Conservation (phyloP, 2,113 vertebrate species). For the Odontesthes bonariensis region DNA sequence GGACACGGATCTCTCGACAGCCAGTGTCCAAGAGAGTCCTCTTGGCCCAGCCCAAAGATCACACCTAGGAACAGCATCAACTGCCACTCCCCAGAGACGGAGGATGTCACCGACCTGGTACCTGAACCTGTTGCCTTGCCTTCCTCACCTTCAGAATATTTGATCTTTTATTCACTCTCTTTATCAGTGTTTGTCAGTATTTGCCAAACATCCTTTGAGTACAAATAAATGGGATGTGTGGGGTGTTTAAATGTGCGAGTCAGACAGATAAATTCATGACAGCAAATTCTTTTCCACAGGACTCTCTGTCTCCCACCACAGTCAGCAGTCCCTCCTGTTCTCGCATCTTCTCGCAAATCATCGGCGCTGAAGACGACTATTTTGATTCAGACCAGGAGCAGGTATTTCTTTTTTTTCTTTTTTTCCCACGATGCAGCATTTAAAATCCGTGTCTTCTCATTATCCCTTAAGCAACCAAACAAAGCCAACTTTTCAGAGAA, state of each 20-base stretch:
- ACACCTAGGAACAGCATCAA: constrained; percentile 79
- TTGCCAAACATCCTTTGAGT: background rate
- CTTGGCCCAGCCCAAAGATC: constrained; percentile 77
- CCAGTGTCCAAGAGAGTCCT: constrained; percentile 64
- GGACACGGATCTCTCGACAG: constrained; percentile 68
- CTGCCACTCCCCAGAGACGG: constrained; percentile 78
- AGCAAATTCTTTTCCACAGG: constrained; percentile 71
- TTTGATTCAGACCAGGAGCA: constrained; percentile 96
- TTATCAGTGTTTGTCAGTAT: background rate
- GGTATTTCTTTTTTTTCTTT: constrained; percentile 73
- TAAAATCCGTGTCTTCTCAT: background rate
- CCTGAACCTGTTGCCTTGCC: background rate
- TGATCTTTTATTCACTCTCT: background rate
- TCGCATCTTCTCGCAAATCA: constrained; percentile 87
- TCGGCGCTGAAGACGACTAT: constrained; percentile 95
- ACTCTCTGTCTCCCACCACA: constrained; percentile 84
- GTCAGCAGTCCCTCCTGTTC: constrained; percentile 85
- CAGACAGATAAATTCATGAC: background rate
- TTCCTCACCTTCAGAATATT: background rate
- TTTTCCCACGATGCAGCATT: too few relatives aligned
- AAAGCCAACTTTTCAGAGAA: background rate
- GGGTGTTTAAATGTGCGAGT: background rate
- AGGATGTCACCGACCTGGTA: constrained; percentile 81
- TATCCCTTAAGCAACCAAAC: background rate
- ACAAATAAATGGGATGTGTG: background rate